These are phyloP conservation scores for Helogale parvula DNA, from an alignment of 2,113 vertebrate genomes.

Conservation along the genomic window DNA sequence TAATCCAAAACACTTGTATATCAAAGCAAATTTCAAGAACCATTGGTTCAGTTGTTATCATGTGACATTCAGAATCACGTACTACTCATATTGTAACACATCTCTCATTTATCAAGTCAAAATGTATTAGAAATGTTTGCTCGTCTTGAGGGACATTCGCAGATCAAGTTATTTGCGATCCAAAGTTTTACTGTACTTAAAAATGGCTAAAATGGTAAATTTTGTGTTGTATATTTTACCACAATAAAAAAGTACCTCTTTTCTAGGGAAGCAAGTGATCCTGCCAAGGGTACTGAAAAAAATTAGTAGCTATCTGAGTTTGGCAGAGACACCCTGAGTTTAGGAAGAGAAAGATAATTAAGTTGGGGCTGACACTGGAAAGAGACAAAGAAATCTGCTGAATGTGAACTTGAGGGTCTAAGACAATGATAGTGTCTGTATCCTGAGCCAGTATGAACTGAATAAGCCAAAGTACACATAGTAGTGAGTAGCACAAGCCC, in stretches of 20 bases:
- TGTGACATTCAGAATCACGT: too few species aligned
- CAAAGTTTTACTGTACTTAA: not conserved
- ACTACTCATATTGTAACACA: too few species aligned
- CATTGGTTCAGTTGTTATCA: too few species aligned
- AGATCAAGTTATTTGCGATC: too few species aligned
- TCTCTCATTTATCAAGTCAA: too few species aligned
- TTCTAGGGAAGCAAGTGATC: not conserved
- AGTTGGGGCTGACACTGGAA: not conserved
- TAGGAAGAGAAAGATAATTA: conserved; percentile 3
- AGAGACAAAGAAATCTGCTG: conserved; percentile 32
- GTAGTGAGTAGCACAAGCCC: conserved; percentile 34
- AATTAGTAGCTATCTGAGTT: conserved; percentile 2
- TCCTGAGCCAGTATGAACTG: not conserved
- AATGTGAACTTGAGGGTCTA: conserved; percentile 26
- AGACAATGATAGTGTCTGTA: conserved; percentile 43
- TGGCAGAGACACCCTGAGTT: conserved; percentile 5
- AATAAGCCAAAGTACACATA: conserved; percentile 56
- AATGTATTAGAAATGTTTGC: too few species aligned
- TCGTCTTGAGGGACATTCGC: too few species aligned
- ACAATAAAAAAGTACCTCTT: not conserved
- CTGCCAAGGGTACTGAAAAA: not conserved
- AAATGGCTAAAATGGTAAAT: not conserved
- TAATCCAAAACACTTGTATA: too few species aligned
- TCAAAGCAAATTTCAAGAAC: too few species aligned
- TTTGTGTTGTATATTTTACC: not conserved